Conservation (phyloP, 2,888 invertebrate species). For the Platycnemis pennipes region DNA sequence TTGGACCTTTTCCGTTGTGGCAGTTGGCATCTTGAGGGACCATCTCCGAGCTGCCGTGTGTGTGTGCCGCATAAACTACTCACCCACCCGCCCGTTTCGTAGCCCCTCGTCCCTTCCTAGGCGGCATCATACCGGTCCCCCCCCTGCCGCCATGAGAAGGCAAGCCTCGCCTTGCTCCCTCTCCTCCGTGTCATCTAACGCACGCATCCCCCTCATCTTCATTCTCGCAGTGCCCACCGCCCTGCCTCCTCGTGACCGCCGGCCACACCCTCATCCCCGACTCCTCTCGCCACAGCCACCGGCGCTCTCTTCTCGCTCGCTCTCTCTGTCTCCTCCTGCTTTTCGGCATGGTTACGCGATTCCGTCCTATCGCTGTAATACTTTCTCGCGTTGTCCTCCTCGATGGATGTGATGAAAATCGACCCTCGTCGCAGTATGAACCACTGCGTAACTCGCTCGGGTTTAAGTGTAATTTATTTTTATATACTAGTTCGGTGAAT, state of each 20-base stretch:
- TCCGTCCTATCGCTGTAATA: too few species aligned
- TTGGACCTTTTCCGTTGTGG: neutral
- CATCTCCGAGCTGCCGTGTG: neutral
- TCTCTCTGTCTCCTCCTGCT: neutral
- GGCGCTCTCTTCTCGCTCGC: neutral
- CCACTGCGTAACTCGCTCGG: too few species aligned
- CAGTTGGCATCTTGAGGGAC: neutral
- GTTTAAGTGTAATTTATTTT: too few species aligned
- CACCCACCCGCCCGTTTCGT: too few species aligned
- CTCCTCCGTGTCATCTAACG: neutral
- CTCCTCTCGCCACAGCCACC: neutral
- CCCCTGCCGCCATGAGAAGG: neutral
- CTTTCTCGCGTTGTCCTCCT: too few species aligned
- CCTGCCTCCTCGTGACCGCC: neutral
- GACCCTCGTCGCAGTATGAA: too few species aligned
- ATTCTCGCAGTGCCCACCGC: neutral
- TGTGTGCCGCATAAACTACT: neutral
- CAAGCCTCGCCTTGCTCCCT: neutral
- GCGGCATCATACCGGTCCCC: neutral
- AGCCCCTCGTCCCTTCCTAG: neutral
- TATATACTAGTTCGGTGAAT: too few species aligned
- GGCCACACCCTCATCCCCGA: constrained; percentile 3
- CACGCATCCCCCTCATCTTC: constrained; percentile 30
- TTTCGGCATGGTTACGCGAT: neutral
- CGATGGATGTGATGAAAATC: too few species aligned